Percentiles rank a stretch among this genome's conserved stretches.
Evolutionary conservation across 2,113 vertebrate species (phyloP).

Genomic region (Hemichromis elongatus): DNA sequence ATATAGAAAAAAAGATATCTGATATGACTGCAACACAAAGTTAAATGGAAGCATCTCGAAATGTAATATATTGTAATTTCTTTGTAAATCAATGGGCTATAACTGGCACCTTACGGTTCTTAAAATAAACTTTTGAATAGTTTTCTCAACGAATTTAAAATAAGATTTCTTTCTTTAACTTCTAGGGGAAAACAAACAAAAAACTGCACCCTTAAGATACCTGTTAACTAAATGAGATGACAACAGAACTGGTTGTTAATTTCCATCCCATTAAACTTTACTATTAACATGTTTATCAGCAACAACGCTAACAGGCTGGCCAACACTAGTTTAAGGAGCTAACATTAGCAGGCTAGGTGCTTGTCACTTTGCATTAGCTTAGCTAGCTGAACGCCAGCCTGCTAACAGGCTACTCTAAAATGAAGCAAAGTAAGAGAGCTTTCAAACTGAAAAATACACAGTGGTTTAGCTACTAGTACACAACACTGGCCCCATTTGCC

Average conservation of each 20-base stretch:
- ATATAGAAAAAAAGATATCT: not conserved
- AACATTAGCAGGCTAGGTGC: conserved; percentile 37
- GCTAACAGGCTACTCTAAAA: not conserved
- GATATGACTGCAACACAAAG: not conserved
- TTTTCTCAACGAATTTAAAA: not conserved
- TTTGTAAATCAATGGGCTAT: not conserved
- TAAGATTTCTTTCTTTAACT: not conserved
- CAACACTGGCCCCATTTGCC: conserved; percentile 8
- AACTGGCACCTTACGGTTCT: not conserved
- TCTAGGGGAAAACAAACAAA: not conserved
- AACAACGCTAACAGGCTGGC: conserved; percentile 38
- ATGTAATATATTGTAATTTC: not conserved
- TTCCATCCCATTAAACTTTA: not conserved
- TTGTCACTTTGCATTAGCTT: conserved; percentile 21
- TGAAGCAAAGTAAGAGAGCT: not conserved
- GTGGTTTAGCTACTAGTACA: not conserved
- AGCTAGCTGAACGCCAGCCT: not conserved
- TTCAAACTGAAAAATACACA: not conserved
- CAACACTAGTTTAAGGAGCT: not conserved
- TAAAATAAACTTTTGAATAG: not conserved
- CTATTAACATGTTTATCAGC: not conserved
- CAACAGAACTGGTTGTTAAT: fast-evolving
- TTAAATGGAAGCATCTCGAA: not conserved
- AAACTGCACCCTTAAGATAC: not conserved
- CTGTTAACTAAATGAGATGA: not conserved